Evolutionary conservation across 2,797 vertebrate species (phyloP).

Genomic region (Valencia hispanica): DNA sequence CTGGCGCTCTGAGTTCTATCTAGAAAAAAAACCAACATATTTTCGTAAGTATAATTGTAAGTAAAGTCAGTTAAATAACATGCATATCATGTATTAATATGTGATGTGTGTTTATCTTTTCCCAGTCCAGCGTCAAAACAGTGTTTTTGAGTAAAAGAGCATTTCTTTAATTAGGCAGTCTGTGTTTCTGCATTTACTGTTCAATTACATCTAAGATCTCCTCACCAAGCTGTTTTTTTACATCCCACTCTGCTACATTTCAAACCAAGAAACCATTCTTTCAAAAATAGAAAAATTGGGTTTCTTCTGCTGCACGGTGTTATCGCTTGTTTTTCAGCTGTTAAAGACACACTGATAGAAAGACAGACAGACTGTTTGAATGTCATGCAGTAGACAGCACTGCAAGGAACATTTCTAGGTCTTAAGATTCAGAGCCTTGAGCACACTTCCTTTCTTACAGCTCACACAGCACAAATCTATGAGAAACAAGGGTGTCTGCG

Average conservation of each 20-base stretch:
- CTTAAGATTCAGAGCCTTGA: constrained; percentile 62
- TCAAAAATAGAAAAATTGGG: constrained; percentile 35
- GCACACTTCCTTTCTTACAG: constrained; percentile 55
- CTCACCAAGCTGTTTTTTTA: constrained; percentile 23
- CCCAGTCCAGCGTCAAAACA: background rate
- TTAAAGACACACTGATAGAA: constrained; percentile 41
- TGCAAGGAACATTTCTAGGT: constrained; percentile 63
- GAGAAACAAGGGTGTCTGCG: constrained; percentile 72
- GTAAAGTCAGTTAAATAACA: background rate
- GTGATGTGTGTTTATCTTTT: background rate
- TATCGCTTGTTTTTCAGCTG: constrained; percentile 54
- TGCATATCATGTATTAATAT: background rate
- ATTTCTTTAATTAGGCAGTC: constrained; percentile 28
- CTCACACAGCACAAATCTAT: constrained; percentile 63
- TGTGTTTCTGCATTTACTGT: constrained; percentile 29
- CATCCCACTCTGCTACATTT: constrained; percentile 42
- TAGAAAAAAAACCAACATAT: no score
- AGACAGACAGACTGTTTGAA: constrained; percentile 55
- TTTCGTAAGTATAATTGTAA: no score
- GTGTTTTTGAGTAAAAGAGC: constrained; percentile 16
- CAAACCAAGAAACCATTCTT: constrained; percentile 46
- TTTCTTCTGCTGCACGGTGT: constrained; percentile 37
- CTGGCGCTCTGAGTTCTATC: background rate
- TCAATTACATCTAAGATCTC: constrained; percentile 57
- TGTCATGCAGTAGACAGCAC: constrained; percentile 66